Conservation (phyloP, 2,888 invertebrate species). For the Thalpophila matura region DNA sequence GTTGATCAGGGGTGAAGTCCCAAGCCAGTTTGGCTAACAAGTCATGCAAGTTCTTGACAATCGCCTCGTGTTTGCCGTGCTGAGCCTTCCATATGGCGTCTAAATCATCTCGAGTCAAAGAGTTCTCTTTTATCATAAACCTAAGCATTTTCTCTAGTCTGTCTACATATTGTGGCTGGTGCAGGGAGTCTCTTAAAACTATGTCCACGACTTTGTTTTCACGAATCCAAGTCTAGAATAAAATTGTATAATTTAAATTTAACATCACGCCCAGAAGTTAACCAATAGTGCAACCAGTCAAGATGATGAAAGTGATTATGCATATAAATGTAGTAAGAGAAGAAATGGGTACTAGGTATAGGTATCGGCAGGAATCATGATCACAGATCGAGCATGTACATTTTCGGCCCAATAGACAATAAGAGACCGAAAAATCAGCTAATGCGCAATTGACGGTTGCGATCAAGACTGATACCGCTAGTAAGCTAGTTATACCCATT, state of each 20-base stretch:
- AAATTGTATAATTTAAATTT: slow-evolving; percentile 6
- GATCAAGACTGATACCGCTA: too few species aligned
- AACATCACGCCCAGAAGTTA: background rate
- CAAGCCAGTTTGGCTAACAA: slow-evolving; percentile 98
- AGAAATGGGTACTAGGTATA: too few species aligned
- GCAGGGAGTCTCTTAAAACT: slow-evolving; percentile 98
- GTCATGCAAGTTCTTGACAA: slow-evolving; percentile 99
- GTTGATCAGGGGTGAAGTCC: slow-evolving; percentile 99
- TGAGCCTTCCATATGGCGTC: slow-evolving; percentile 99
- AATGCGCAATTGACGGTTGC: too few species aligned
- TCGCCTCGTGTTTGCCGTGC: slow-evolving; percentile 99
- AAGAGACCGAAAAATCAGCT: too few species aligned
- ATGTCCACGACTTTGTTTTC: slow-evolving; percentile 98
- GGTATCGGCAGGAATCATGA: too few species aligned
- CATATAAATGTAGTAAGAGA: background rate
- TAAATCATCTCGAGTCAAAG: slow-evolving; percentile 96
- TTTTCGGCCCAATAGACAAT: too few species aligned
- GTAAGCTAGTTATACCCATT: too few species aligned
- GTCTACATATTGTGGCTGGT: slow-evolving; percentile 99
- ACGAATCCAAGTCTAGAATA: slow-evolving; percentile 96
- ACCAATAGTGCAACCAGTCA: too few species aligned
- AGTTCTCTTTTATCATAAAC: slow-evolving; percentile 98
- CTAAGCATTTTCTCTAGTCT: slow-evolving; percentile 99
- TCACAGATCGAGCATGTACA: too few species aligned
- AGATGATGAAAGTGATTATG: background rate